These are phyloP conservation scores for Mus pahari DNA, from an alignment of 2,113 vertebrate species.

Conservation along the genomic window DNA sequence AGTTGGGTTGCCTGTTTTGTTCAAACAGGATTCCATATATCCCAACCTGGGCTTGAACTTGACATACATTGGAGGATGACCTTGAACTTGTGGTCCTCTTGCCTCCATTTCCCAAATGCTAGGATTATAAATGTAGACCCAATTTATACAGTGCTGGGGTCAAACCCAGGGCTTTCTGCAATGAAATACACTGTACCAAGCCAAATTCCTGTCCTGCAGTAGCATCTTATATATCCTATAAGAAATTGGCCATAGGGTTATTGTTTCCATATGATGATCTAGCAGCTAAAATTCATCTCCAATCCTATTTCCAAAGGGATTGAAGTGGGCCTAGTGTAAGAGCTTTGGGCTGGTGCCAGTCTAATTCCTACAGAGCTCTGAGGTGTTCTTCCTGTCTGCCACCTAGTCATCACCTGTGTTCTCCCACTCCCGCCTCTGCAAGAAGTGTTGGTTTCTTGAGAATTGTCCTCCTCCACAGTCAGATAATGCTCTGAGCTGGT, in stretches of 20 bases:
- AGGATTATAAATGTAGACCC: neutral
- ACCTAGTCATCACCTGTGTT: neutral
- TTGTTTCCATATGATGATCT: neutral
- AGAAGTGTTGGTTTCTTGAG: neutral
- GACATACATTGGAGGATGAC: neutral
- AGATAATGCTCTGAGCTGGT: neutral
- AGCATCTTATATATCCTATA: neutral
- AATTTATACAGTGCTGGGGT: neutral
- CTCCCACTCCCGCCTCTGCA: neutral
- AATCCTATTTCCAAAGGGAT: neutral
- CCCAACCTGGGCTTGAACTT: neutral
- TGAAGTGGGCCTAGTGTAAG: neutral
- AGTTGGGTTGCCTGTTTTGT: neutral
- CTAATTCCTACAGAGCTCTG: neutral
- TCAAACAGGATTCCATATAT: neutral
- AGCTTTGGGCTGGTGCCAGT: too few relatives aligned
- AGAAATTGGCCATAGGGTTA: neutral
- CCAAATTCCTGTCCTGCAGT: neutral
- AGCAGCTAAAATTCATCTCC: neutral
- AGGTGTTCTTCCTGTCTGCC: neutral
- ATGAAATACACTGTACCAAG: neutral
- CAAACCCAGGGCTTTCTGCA: neutral
- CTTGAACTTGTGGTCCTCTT: neutral
- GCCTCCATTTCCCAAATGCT: neutral
- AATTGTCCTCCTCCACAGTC: neutral